phyloP scores from a whole-genome alignment of 2,888 invertebrate species.

The Cerceris ruficornis region DNA sequence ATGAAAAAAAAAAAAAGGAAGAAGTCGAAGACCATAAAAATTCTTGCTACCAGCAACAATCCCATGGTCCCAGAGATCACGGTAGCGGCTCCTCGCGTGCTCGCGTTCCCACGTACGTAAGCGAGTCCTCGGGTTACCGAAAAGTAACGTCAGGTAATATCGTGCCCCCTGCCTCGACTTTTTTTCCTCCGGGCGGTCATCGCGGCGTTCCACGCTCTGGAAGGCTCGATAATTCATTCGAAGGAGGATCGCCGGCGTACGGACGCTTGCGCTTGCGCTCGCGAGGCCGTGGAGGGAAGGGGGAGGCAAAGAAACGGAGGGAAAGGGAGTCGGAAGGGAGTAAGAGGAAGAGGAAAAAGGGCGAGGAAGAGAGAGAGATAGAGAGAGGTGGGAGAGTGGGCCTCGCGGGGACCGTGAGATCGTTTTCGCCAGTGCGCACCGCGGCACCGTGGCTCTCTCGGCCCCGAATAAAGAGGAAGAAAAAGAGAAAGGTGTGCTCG shows the following conservation, averaged over 20 bases:
- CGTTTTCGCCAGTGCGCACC: constrained; percentile 62
- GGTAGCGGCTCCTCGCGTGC: not conserved
- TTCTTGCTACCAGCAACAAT: not conserved
- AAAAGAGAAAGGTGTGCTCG: constrained; percentile 63
- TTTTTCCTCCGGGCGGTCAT: constrained; percentile 53
- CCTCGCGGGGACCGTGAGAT: constrained; percentile 63
- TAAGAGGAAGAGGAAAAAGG: not conserved
- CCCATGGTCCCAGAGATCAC: too few relatives aligned
- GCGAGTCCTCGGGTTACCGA: constrained; percentile 44
- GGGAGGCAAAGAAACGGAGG: not conserved
- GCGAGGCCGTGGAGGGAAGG: not conserved
- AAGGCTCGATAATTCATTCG: constrained; percentile 68
- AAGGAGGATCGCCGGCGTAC: constrained; percentile 48
- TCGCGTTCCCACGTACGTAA: constrained; percentile 41
- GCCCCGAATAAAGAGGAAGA: constrained; percentile 48
- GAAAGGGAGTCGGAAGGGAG: not conserved
- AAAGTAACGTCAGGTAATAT: constrained; percentile 52
- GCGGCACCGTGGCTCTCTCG: constrained; percentile 18
- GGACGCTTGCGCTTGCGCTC: constrained; percentile 5
- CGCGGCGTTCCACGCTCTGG: constrained; percentile 48
- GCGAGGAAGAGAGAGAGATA: too few relatives aligned
- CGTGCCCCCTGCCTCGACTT: constrained; percentile 45
- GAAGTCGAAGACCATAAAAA: too few relatives aligned
- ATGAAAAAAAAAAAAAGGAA: too few relatives aligned
- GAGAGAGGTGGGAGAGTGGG: not conserved